Conservation (phyloP, 2,888 invertebrate species). For the Zaprionus bogoriensis region DNA sequence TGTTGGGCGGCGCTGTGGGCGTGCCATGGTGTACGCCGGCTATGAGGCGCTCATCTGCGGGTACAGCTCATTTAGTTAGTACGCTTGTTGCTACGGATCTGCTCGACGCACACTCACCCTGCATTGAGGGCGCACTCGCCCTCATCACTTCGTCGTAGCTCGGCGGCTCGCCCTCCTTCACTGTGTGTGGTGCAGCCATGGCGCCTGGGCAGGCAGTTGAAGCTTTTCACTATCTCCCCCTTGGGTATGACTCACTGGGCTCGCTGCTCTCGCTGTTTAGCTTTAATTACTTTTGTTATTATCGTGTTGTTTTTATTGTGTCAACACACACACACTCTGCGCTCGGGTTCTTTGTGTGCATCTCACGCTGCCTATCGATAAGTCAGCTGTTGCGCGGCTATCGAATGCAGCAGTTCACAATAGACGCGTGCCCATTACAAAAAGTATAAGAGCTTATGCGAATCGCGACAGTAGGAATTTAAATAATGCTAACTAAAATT, state of each 20-base stretch:
- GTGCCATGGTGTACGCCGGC: constrained; percentile 61
- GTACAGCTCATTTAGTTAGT: background rate
- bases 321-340: constrained; percentile 18
- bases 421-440: background rate
- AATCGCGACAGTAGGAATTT: too few relatives aligned
- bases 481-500: background rate
- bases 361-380: constrained; percentile 30
- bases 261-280: constrained; percentile 5
- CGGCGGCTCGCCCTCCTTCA: constrained; percentile 83
- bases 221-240: too few relatives aligned
- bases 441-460: too few relatives aligned
- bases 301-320: constrained; percentile 28
- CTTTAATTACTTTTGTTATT: constrained; percentile 24
- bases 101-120: constrained; percentile 48
- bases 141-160: constrained; percentile 84
- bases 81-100: background rate
- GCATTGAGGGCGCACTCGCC: constrained; percentile 25
- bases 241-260: constrained; percentile 31
- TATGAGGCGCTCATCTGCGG: constrained; percentile 49
- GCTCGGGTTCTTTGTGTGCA: constrained; percentile 31
- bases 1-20: constrained; percentile 57
- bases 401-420: constrained; percentile 18
- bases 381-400: constrained; percentile 37
- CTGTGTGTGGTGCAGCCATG: constrained; percentile 38
- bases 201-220: too few relatives aligned